Base-by-base conservation (phyloP, 1,140 invertebrate species). In the Pseudomyrmex flavicornis region DNA sequence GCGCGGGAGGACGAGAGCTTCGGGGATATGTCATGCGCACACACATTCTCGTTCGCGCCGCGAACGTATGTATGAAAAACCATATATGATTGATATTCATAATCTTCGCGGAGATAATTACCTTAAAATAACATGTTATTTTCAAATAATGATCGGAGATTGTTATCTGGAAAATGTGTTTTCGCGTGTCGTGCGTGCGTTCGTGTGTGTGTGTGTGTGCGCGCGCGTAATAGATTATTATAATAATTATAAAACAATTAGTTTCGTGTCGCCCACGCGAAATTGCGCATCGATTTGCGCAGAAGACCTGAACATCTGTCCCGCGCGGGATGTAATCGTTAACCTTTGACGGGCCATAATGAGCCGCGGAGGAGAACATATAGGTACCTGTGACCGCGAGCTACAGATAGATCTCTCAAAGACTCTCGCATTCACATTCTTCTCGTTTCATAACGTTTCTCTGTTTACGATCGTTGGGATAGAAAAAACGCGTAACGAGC, bases 271-370 rank as follows among this genome's bases (percentile, higher is more conserved):
- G 20, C 66, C 54, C n/a, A 72, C 54, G 46, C 44, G 63, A 80
- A 52, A 73, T 75, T 17, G 44, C 20, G 10, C 54, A 35, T 50
- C 35, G 20, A 59, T 70, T 54, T 44, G 48, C 20, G 44, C 0
- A 17, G 50, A 65, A 22, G 26, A 26, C 13, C 46, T 46, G 48
- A 54, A 82, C 59, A 15, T 35, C 35, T 35, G 22, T 62, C 35
- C 44, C 44, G 48, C 59, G 46, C 50, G 20, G 35, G 35, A 62
- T 48, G 35, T 75, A 82, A 82, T 82, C 58, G 58, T 44, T 82
- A 82, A 82, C 79, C 79, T 82, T 75, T 82, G 72, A 46, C 63
- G 79, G 75, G 63, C 35, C 35, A 35, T 75, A 82, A 82, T 62
- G 79, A 82, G 79, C 22, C 44, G 48, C 35, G 35, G 5, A 35